phyloP scores from a whole-genome alignment of 2,797 vertebrate species.

The Atherinosoma microstoma region DNA sequence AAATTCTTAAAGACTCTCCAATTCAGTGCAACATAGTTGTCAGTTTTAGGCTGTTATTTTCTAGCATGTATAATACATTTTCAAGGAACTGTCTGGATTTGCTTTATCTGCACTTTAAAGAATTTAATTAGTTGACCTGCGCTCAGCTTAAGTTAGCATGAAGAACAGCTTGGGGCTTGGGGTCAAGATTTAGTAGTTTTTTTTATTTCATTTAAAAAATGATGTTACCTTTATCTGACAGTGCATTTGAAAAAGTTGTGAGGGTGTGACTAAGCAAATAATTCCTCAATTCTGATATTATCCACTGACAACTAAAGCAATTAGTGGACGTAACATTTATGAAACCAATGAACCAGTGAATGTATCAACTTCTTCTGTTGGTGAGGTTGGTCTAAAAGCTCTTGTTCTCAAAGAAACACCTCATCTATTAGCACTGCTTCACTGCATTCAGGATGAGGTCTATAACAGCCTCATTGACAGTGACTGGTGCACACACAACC shows the following conservation, averaged over 20 bases:
- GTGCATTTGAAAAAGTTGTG: constrained; percentile 13
- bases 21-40: background rate
- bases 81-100: background rate
- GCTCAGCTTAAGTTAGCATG: background rate
- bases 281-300: constrained; percentile 36
- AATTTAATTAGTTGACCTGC: background rate
- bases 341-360: constrained; percentile 40
- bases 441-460: background rate
- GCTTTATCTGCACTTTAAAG: background rate
- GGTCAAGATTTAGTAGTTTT: constrained; percentile 21
- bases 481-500: background rate
- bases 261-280: constrained; percentile 24
- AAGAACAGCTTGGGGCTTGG: background rate
- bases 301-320: constrained; percentile 34
- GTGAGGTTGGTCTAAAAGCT: constrained; percentile 23
- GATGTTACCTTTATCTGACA: constrained; percentile 6
- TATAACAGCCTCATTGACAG: background rate
- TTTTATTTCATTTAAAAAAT: background rate
- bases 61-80: background rate
- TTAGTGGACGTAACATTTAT: constrained; percentile 44
- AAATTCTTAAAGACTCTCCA: background rate
- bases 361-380: constrained; percentile 10
- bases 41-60: background rate
- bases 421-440: constrained; percentile 12
- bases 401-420: constrained; percentile 20